Evolutionary conservation across 2,113 vertebrate species (phyloP), one percentile per base, ranked within the genome.

Genomic region (Dipodomys ordii): DNA sequence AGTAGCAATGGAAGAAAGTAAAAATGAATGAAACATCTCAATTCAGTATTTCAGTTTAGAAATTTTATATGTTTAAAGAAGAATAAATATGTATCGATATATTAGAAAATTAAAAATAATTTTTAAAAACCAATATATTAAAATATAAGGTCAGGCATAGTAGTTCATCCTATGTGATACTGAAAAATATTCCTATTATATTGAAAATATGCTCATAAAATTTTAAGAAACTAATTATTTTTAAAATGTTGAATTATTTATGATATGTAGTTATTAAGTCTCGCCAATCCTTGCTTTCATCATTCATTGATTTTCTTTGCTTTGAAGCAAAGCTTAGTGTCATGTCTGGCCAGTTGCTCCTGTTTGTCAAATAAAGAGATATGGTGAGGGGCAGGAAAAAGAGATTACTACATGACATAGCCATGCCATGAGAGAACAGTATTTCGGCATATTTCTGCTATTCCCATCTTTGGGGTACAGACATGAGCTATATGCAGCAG

Each of bases 51-150:
- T 90, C 25, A 85, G 20, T 39, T 62, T 88, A 13, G 82, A 87
- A 53, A 18, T 84, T 87, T 73, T 35, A 11, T 35, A 15, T 62
- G 28, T 53, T 35, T 57, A 82, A 93, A 68, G 12, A 82, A 88
- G 23, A 84, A 23, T 83, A 91, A 74, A 74, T 60, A 80, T 39
- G 73, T 87, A 60, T 22, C 81, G 8, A 32, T 76, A 46, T 72
- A 2, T 71, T 77, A 71, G 16, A 91, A 93, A 91, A 68, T 57
- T 62, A 87, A 90, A 72, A 90, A 80, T 72, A 44, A 79, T 80
- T 87, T 90, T 76, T 49, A 78, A 82, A 95, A 83, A 57, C 28
- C 11, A 57, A 20, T 64, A 83, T 6, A 3, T 77, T 77, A 90
- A 87, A 94, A 81, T 78, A 1, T 25, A 83, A 27, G 46, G n/a